Base-by-base conservation (phyloP, 2,113 vertebrate genomes). In the Microcebus ravelobensis region DNA sequence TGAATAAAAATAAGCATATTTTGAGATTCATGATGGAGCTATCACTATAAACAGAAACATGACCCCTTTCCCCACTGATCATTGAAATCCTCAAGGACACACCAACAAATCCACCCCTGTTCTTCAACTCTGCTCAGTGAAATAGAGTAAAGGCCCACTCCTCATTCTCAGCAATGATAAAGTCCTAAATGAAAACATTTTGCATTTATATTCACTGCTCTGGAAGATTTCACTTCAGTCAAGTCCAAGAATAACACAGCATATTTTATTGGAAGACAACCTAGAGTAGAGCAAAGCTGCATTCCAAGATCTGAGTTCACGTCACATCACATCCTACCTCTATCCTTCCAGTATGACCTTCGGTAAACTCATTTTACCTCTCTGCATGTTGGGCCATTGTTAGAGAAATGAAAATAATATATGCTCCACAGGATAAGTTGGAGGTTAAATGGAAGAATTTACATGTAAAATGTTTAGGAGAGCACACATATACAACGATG, bases 41-140 rank as follows among this genome's bases (percentile, higher is more conserved):
- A 2, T 90, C 3, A 74, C 42, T 50, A 1, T 79, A n/a, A 5
- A 25, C 27, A 45, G 39, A 91, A 76, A 29, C 6, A 67, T 61
- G 25, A 3, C 3, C 7, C 15, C 39, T 55, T 25, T 9, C 2
- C 9, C 1, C 2, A n/a, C 65, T 1, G 3, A 13, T 80, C 8
- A 48, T 3, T 73, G 17, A 63, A 68, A 36, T 79, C 12, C 9
- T 59, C 39, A 87, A 11, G 55, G 27, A 39, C 15, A 42, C 2
- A 71, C 5, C 4, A 82, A 9, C 3, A 1, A 5, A 81, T 2
- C n/a, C 59, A 52, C 25, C 5, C 18, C 3, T 57, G 2, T 80
- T 92, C 68, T 80, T 29, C 4, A 93, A 0, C 2, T 5, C 36
- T 93, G 9, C 31, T 93, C 18, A 71, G 0, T 96, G 20, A 11